These are phyloP conservation scores for Glaucopsyche alexis DNA, from an alignment of 2,888 invertebrate genomes.

Conservation along the genomic window DNA sequence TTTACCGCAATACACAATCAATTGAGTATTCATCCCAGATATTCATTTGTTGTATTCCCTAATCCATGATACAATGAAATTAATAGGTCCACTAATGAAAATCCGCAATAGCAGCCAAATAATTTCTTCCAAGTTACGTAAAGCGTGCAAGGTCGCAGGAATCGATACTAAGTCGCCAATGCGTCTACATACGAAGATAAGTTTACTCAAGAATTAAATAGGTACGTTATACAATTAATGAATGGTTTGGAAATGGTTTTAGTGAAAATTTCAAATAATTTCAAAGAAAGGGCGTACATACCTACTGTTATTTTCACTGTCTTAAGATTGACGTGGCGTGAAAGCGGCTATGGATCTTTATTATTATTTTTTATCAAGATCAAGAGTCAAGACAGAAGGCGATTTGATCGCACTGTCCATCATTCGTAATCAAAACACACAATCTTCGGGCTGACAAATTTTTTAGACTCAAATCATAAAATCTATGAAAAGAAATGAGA, in stretches of 20 bases:
- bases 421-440: background rate
- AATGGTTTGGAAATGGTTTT: no score
- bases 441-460: background rate
- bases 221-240: background rate
- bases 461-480: background rate
- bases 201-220: background rate
- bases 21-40: background rate
- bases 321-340: no score
- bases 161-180: slow-evolving; percentile 66
- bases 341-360: no score
- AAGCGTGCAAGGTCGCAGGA: slow-evolving; percentile 59
- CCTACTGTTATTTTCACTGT: background rate
- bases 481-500: background rate
- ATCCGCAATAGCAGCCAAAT: slow-evolving; percentile 23
- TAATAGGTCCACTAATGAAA: slow-evolving; percentile 4
- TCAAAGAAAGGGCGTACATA: no score
- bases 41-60: background rate
- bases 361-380: background rate
- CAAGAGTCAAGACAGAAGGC: background rate
- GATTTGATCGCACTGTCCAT: background rate
- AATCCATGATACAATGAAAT: background rate
- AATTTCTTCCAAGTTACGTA: slow-evolving; percentile 49
- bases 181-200: slow-evolving; percentile 47
- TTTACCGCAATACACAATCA: slow-evolving; percentile 11
- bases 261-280: no score